Percentiles rank a stretch among this genome's conserved stretches.
Conservation (phyloP, 2,888 invertebrate species). For the Leucophenga montana region DNA sequence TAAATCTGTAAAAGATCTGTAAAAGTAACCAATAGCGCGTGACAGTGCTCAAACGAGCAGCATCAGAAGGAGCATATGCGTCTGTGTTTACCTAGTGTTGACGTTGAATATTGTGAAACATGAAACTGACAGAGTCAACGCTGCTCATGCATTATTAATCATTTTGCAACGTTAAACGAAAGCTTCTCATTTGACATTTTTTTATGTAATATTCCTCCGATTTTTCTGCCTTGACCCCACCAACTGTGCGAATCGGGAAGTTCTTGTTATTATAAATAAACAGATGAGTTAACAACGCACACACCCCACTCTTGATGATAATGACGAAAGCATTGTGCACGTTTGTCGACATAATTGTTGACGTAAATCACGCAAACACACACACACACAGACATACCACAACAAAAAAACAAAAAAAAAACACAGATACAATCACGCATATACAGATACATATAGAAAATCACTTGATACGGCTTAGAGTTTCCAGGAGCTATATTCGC, state of each 20-base stretch:
- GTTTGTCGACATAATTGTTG: conserved; percentile 20
- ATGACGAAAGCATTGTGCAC: conserved; percentile 11
- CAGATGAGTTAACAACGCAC: too few species aligned
- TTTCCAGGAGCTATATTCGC: too few species aligned
- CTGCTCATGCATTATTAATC: conserved; percentile 60
- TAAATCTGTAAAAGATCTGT: too few species aligned
- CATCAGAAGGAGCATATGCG: too few species aligned
- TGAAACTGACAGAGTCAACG: background rate
- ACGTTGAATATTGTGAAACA: too few species aligned
- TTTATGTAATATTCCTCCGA: background rate
- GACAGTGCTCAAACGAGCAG: too few species aligned
- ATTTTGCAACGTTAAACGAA: conserved; percentile 47
- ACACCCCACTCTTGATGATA: background rate
- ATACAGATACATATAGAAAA: background rate
- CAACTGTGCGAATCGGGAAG: too few species aligned
- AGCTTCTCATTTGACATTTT: conserved; percentile 53
- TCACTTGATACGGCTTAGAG: too few species aligned
- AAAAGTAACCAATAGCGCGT: too few species aligned
- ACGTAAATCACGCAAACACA: conserved; percentile 18
- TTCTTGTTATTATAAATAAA: too few species aligned
- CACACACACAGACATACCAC: background rate
- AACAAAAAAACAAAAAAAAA: too few species aligned
- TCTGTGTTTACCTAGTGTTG: background rate
- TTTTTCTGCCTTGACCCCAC: too few species aligned
- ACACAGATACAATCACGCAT: background rate